Evolutionary conservation across 2,113 vertebrate species (phyloP).

Genomic region (Platichthys flesus): DNA sequence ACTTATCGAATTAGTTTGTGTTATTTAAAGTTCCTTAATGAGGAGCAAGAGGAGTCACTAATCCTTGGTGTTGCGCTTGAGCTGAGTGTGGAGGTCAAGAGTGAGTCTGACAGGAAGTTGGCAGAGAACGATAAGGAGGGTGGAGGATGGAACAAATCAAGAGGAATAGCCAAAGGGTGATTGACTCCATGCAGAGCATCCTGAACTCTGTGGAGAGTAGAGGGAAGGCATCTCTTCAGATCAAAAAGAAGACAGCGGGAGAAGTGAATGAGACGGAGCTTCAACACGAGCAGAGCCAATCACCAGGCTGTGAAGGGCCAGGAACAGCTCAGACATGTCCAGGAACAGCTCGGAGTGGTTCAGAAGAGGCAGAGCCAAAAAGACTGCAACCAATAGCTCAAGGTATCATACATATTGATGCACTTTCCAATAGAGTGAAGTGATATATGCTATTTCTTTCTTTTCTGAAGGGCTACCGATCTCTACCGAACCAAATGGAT

Average conservation of each 20-base stretch:
- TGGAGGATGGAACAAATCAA: slow-evolving; percentile 81
- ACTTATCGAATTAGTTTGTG: slow-evolving; percentile 31
- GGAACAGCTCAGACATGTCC: slow-evolving; percentile 14
- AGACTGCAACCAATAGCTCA: neutral
- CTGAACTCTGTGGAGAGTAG: slow-evolving; percentile 83
- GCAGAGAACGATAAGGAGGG: slow-evolving; percentile 62
- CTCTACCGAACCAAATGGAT: neutral
- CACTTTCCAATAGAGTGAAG: neutral
- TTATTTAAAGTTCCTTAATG: slow-evolving; percentile 15
- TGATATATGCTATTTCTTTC: neutral
- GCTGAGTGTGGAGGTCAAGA: slow-evolving; percentile 40
- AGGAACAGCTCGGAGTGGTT: slow-evolving; percentile 15
- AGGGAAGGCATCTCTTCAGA: slow-evolving; percentile 79
- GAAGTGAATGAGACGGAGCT: slow-evolving; percentile 75
- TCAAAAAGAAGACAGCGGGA: slow-evolving; percentile 87
- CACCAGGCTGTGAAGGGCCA: neutral
- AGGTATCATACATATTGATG: neutral
- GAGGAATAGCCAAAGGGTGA: slow-evolving; percentile 81
- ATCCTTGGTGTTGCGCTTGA: neutral
- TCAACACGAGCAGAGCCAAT: slow-evolving; percentile 75
- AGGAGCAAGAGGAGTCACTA: neutral
- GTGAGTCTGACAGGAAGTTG: slow-evolving; percentile 36
- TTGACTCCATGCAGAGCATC: slow-evolving; percentile 82
- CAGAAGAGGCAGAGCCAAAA: neutral
- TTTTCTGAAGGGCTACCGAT: neutral